Evolutionary conservation across 2,888 invertebrate genomes (phyloP), one percentile per base, ranked within the genome.

Genomic region (Tipula unca): DNA sequence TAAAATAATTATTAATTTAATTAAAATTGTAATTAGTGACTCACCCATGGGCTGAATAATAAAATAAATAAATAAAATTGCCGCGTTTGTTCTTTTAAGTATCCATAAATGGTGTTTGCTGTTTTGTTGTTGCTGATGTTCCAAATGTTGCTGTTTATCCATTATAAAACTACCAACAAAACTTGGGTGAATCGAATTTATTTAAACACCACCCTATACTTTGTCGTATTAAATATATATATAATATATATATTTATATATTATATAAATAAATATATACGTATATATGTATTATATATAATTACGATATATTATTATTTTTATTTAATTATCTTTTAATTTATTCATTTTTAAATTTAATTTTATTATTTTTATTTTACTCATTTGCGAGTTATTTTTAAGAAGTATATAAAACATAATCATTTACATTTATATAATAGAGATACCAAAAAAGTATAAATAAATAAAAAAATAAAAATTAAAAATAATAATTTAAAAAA

Each of bases 41-140:
- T 85, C 29, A 85, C 85, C 85, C 85, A 85, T 85, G 5, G 85
- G 85, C 54, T 85, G 48, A 20, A 48, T 54, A 29, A 85, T 48
- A 48, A 85, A 48, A 85, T 85, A 85, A 54, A 85, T 48, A 17
- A 85, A 54, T 85, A 85, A 85, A 85, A 85, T 85, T 85, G 48
- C 48, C 13, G 48, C 48, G n/a, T 85, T 85, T n/a, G 48, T 48
- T 54, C n/a, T 48, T 48, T 85, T 85, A 48, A 48, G 85, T 85
- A 85, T 85, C 85, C 85, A 85, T 36, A 85, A 48, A 29, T 85
- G 85, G 5, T 85, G 48, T 85, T 85, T 84, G 20, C 20, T 84
- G 10, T 84, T n/a, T 20, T 84, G 84, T 84, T 84, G 84, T 20
- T 84, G 84, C 20, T 84, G 83, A 5, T 83, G 14, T 32, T 83